Conservation (phyloP, 64 coral and sea anemone genomes). For the Dendronephthya gigantea region DNA sequence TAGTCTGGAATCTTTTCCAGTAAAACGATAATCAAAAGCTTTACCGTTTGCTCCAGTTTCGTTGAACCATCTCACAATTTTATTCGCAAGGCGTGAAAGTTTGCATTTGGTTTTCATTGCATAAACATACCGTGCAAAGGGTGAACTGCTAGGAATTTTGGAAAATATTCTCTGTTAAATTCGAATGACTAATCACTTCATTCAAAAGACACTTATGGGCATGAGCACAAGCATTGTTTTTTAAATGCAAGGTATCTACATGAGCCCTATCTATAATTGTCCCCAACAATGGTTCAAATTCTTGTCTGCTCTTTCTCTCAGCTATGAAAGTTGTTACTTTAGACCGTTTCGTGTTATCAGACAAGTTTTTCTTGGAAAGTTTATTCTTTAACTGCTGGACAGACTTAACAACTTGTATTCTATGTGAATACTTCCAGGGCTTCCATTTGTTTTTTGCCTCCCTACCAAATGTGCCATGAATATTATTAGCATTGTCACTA, state of each 20-base stretch:
- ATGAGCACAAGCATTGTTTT: slow-evolving; percentile 38
- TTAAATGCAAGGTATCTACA: slow-evolving; percentile 25
- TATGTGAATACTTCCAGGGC: slow-evolving; percentile 22
- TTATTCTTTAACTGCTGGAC: slow-evolving; percentile 28
- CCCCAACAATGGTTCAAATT: slow-evolving; percentile 20
- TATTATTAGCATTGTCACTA: slow-evolving; percentile 16
- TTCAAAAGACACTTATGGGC: slow-evolving; percentile 7
- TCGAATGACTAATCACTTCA: slow-evolving; percentile 15
- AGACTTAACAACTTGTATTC: not conserved
- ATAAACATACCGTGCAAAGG: slow-evolving; percentile 17
- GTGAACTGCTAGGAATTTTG: slow-evolving; percentile 9
- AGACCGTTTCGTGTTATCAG: not conserved
- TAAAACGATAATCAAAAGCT: slow-evolving; percentile 45
- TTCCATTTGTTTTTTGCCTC: slow-evolving; percentile 15
- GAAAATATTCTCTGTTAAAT: slow-evolving; percentile 26
- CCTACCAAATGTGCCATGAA: slow-evolving; percentile 28
- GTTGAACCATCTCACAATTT: slow-evolving; percentile 37
- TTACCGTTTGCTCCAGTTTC: slow-evolving; percentile 22
- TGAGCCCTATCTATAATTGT: slow-evolving; percentile 8
- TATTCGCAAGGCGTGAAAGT: slow-evolving; percentile 28
- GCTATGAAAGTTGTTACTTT: slow-evolving; percentile 19
- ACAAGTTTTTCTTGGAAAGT: not conserved
- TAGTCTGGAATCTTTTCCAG: slow-evolving; percentile 26
- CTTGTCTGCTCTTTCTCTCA: slow-evolving; percentile 24
- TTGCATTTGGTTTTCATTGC: slow-evolving; percentile 32